Conservation (phyloP, 2,113 vertebrate species). For the Ahaetulla prasina region DNA sequence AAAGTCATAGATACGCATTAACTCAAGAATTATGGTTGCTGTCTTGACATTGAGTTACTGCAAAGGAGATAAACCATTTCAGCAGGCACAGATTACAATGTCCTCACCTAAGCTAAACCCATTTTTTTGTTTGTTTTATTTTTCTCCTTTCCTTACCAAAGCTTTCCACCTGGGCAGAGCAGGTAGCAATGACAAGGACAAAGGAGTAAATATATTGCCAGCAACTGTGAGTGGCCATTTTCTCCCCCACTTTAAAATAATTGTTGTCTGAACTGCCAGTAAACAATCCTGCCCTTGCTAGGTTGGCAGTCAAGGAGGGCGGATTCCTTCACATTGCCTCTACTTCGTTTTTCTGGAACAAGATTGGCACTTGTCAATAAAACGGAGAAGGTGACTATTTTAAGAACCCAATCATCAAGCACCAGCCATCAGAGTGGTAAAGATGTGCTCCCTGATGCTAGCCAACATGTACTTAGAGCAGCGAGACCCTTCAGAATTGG, state of each 20-base stretch:
- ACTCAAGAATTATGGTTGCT: background rate
- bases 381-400: background rate
- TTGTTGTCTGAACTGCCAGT: background rate
- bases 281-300: background rate
- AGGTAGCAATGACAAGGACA: background rate
- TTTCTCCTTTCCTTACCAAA: background rate
- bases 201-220: background rate
- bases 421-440: background rate
- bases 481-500: background rate
- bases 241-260: background rate
- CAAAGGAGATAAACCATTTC: constrained; percentile 19
- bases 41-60: background rate
- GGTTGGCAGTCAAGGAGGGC: background rate
- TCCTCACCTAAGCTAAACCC: constrained; percentile 25
- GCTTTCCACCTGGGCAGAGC: background rate
- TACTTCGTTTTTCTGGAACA: constrained; percentile 1
- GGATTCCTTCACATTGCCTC: background rate
- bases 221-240: background rate
- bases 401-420: background rate
- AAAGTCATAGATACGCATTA: background rate
- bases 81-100: background rate
- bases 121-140: background rate
- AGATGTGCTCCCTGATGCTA: background rate
- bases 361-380: constrained; percentile 9
- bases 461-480: background rate